Base-by-base conservation (phyloP, 1,140 invertebrate genomes). In the Capitella teleta region DNA sequence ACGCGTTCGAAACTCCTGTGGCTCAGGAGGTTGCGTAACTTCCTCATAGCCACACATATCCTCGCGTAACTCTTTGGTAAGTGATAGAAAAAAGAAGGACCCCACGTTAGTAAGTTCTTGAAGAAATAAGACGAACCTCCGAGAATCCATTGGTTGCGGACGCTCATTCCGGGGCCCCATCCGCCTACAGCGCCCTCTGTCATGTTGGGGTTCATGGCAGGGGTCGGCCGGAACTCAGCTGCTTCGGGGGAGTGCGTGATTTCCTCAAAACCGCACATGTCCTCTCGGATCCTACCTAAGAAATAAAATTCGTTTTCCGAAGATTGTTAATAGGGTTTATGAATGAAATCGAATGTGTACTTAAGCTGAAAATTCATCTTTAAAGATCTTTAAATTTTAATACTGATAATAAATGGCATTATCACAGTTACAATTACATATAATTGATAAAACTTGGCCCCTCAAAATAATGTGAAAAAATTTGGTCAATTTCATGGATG, bases 41-140 rank as follows among this genome's bases (percentile, higher is more conserved):
- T 67, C 65, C 50, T 67, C 65, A 59, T 63, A 64, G 14, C 65
- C 63, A 60, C 65, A 94, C 66, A 87, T 92, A 69, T 93, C 88
- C 75, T 94, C 89, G 32, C 80, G 80, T n/a, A n/a, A n/a, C n/a
- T n/a, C n/a, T n/a, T n/a, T n/a, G n/a, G n/a, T n/a, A n/a, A n/a
- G n/a, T n/a, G n/a, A n/a, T n/a, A n/a, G n/a, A n/a, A n/a, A n/a
- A n/a, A 42, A n/a, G 19, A 42, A 21, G 10, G 19, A 21, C 40
- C 19, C 10, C 19, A 42, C 10, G 40, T n/a, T 14, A 10, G 12
- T 1, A 14, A 24, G 14, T 6, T 16, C 18, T 19, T 21, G 5
- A 19, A 21, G 19, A 14, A 24, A 46, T n/a, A 1, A 26, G 4
- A 43, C 23, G 10, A 10, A 47, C 50, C 36, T 49, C 50, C 50